Base-by-base conservation (phyloP, 2,797 vertebrate genomes). In the Moxostoma hubbsi region DNA sequence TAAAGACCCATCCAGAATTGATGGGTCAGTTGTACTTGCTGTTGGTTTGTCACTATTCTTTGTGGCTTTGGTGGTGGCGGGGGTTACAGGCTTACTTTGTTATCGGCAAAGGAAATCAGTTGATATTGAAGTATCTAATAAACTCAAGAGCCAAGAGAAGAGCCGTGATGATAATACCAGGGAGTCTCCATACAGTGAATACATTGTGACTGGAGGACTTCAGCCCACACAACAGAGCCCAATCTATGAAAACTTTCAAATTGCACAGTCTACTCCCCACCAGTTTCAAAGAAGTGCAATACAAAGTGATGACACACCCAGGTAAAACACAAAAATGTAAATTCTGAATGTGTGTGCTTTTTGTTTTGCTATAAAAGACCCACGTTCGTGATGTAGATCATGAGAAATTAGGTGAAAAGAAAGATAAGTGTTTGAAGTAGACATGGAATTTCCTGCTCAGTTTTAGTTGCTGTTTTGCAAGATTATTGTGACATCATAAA, bases 161-260 rank as follows among this genome's bases (percentile, higher is more conserved):
- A n/a, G 13, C 12, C 87, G 85, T 13, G 50, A 75, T 8, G 46
- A 6, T 1, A 43, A 81, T n/a, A 55, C 80, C 53, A 45, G 9
- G 1, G 82, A 79, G 5, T 11, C 79, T n/a, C 66, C 87, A 0
- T 89, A 89, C 24, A 73, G 9, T n/a, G n/a, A 36, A 11, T 53
- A 82, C 12, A n/a, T 5, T 36, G 36, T 3, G 36, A 36, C 8
- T 15, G 53, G 6, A 79, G 76, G 24, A 18, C 53, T 65, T 2
- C 69, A 73, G 6, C 5, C 82, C 6, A 5, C 4, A 5, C 55
- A 0, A 15, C 87, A 86, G 9, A 57, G 11, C 1, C 87, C 92
- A 8, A 89, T 94, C 57, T 94, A 94, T 77, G 92, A 93, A 85
- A 94, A 94, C 82, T 74, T 93, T 72, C 75, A 79, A 15, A 50